Conservation (phyloP, 2,113 vertebrate species). For the Ceratotherium simum region DNA sequence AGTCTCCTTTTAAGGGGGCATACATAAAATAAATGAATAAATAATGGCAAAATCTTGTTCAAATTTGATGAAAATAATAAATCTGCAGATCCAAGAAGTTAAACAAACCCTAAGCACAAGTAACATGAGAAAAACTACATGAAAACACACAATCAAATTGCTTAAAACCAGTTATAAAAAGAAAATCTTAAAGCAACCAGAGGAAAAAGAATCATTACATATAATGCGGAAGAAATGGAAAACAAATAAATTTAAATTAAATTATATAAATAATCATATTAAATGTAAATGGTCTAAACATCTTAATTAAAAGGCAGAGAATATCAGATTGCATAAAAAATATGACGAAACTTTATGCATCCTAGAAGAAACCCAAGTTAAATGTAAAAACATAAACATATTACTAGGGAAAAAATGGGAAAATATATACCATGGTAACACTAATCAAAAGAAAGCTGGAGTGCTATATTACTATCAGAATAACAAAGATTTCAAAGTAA, state of each 20-base stretch:
- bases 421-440: background rate
- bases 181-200: background rate
- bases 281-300: background rate
- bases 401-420: background rate
- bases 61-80: background rate
- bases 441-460: background rate
- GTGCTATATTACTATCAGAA: background rate
- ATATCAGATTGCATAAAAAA: background rate
- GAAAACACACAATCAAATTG: background rate
- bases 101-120: background rate
- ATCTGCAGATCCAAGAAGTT: background rate
- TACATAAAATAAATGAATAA: background rate
- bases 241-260: background rate
- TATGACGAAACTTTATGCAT: background rate
- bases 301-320: background rate
- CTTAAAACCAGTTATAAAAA: background rate
- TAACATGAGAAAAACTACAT: background rate
- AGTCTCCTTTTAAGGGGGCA: background rate
- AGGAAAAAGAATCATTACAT: background rate
- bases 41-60: background rate
- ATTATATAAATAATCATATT: background rate
- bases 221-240: background rate
- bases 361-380: background rate
- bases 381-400: background rate
- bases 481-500: background rate